Conservation (phyloP, 2,888 invertebrate genomes). For the Cheilosia grossa region DNA sequence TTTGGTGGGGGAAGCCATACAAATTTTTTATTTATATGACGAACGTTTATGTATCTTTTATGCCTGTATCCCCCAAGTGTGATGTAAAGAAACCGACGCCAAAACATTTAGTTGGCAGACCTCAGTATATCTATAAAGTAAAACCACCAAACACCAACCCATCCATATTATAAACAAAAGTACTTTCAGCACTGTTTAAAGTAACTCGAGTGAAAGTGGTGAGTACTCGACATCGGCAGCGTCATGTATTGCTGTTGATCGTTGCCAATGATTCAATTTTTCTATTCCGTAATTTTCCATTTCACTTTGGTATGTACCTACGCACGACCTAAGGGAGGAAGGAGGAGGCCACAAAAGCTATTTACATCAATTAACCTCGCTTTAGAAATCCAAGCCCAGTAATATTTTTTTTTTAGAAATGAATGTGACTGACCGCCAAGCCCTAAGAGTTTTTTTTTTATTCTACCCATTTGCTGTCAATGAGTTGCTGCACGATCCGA, state of each 20-base stretch:
- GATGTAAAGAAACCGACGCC: slow-evolving; percentile 35
- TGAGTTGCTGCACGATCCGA: slow-evolving; percentile 11
- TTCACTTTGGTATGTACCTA: neutral
- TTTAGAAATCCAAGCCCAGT: slow-evolving; percentile 15
- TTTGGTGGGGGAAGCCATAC: slow-evolving; percentile 3
- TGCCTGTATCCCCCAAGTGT: slow-evolving; percentile 9
- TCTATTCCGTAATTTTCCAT: slow-evolving; percentile 14
- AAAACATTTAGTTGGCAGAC: slow-evolving; percentile 25
- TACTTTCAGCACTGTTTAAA: slow-evolving; percentile 26
- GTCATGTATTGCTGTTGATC: slow-evolving; percentile 11
- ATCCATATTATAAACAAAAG: neutral
- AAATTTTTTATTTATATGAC: neutral
- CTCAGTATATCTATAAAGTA: neutral
- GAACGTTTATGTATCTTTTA: neutral
- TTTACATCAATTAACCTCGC: slow-evolving; percentile 38
- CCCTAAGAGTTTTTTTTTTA: slow-evolving; percentile 32
- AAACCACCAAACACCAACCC: neutral
- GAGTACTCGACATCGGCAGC: slow-evolving; percentile 12
- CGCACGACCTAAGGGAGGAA: neutral
- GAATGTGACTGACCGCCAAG: slow-evolving; percentile 20
- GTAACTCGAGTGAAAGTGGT: slow-evolving; percentile 50
- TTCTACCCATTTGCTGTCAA: slow-evolving; percentile 7
- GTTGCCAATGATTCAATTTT: slow-evolving; percentile 35
- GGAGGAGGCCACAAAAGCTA: slow-evolving; percentile 10
- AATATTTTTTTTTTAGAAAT: neutral